These are phyloP conservation scores for Babyrousa celebensis DNA, from an alignment of 2,797 vertebrate species.

Conservation along the genomic window DNA sequence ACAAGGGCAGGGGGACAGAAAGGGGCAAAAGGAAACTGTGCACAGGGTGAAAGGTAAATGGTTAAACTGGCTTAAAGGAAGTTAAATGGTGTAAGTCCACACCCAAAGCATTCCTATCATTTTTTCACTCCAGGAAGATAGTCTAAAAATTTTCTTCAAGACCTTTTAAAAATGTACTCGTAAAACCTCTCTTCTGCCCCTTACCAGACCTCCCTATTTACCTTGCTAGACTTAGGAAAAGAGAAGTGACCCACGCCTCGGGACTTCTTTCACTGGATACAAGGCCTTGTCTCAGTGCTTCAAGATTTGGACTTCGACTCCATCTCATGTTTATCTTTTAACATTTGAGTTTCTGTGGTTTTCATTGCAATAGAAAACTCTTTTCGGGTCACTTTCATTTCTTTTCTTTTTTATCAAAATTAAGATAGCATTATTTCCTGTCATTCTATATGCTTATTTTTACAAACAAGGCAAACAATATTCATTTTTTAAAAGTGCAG, in stretches of 20 bases:
- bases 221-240: neutral
- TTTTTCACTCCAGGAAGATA: neutral
- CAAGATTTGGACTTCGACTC: neutral
- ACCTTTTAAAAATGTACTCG: neutral
- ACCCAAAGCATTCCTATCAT: neutral
- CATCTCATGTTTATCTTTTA: neutral
- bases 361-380: neutral
- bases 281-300: neutral
- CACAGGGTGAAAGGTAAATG: neutral
- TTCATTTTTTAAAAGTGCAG: neutral
- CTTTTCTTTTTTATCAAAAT: neutral
- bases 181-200: neutral
- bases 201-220: neutral
- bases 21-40: neutral
- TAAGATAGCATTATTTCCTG: neutral
- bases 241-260: neutral
- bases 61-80: conserved; percentile 31
- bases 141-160: neutral
- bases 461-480: conserved; percentile 17
- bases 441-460: neutral
- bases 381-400: neutral
- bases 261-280: neutral
- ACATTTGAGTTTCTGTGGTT: neutral
- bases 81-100: neutral
- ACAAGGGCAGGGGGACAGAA: neutral